These are phyloP conservation scores for Passerina amoena DNA, from an alignment of 2,113 vertebrate genomes.

Conservation along the genomic window DNA sequence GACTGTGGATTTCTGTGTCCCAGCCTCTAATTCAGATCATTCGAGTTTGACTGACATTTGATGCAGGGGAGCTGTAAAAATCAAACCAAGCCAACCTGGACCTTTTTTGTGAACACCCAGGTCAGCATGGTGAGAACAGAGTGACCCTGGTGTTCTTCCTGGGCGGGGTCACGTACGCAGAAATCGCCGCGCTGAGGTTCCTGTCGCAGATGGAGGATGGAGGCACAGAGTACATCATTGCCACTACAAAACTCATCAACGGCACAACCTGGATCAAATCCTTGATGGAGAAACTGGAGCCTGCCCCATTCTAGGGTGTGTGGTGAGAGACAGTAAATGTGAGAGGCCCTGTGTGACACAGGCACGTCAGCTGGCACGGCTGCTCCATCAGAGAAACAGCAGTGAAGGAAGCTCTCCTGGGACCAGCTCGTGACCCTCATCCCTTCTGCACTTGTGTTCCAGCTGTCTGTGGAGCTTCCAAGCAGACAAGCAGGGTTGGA, in stretches of 20 bases:
- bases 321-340: background rate
- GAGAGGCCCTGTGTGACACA: background rate
- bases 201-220: constrained; percentile 97
- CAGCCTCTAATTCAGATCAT: background rate
- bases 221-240: constrained; percentile 94
- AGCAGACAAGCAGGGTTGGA: background rate
- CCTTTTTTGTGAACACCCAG: constrained; percentile 60
- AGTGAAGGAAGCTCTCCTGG: background rate
- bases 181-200: constrained; percentile 93
- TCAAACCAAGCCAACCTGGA: background rate
- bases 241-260: constrained; percentile 94
- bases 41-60: background rate
- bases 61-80: background rate
- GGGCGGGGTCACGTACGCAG: constrained; percentile 92
- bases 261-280: constrained; percentile 94
- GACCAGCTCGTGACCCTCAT: background rate
- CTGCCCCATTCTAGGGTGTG: constrained; percentile 70
- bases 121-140: constrained; percentile 94
- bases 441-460: background rate
- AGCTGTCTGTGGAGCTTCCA: background rate
- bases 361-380: rapidly evolving
- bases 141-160: constrained; percentile 95
- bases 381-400: rapidly evolving
- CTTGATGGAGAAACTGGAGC: constrained; percentile 91
- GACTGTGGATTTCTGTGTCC: background rate